Evolutionary conservation across 2,113 vertebrate species (phyloP), one percentile per base, ranked within the genome.

Genomic region (Vicugna pacos): DNA sequence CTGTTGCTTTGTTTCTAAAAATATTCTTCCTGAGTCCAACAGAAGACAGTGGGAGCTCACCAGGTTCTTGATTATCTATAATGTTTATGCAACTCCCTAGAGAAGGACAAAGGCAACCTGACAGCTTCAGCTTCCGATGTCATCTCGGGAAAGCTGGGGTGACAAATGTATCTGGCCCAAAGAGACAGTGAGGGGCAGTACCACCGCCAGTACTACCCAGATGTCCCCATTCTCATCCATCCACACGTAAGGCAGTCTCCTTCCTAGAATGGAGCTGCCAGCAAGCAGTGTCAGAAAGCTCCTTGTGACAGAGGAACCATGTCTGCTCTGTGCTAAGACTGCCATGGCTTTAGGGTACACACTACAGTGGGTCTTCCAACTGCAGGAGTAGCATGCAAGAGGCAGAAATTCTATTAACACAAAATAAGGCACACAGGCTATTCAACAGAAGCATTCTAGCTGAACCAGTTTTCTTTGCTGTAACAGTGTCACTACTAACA

Each of bases 401-500:
- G 65, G 58, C 22, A 81, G 64, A 92, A 94, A 84, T 75, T 16
- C 64, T 84, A 35, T 20, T 75, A 89, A 70, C 46, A 91, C 9
- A 65, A 83, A 94, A 48, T 24, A 94, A 80, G 38, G 67, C 62
- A 85, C 46, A 91, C 0, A 96, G 50, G 28, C 14, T 5, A 5
- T 38, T 79, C 65, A 76, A 93, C 11, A 91, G 65, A 73, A 85
- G 56, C 80, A 80, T n/a, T 91, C 50, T 28, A 91, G 52, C 26
- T 94, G 89, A 94, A 35, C 64, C 52, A 52, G n/a, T 70, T 67
- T 85, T 83, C 30, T 95, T 64, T 83, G 38, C 20, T 84, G 82
- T 28, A 86, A 94, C 86, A 73, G 22, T 75, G 8, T 60, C 38
- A 91, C 69, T 86, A 96, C 42, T 91, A 79, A 93, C 48, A 94